These are phyloP conservation scores for Anthoscopus minutus DNA, from an alignment of 2,113 vertebrate genomes.

Conservation along the genomic window DNA sequence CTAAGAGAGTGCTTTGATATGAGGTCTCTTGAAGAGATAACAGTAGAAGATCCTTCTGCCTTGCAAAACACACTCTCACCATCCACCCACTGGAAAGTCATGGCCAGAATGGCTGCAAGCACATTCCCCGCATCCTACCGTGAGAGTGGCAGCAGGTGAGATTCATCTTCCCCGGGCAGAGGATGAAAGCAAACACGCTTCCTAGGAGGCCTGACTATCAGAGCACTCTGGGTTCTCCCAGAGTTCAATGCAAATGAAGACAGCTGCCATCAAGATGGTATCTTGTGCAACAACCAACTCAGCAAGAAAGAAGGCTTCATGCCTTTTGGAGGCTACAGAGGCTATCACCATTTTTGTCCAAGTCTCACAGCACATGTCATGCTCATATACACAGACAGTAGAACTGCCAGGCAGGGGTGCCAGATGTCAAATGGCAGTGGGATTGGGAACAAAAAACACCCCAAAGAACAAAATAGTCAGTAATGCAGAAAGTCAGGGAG, in stretches of 20 bases:
- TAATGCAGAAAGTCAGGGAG: background rate
- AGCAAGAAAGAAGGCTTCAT: background rate
- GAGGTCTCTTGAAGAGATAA: background rate
- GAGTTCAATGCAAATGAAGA: slow-evolving; percentile 1
- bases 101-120: background rate
- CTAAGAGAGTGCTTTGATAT: background rate
- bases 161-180: background rate
- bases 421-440: background rate
- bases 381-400: background rate
- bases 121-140: background rate
- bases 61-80: background rate
- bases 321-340: background rate
- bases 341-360: background rate
- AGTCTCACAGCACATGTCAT: background rate
- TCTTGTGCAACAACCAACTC: background rate
- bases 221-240: background rate
- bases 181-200: background rate
- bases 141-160: background rate
- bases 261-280: background rate
- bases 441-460: background rate
- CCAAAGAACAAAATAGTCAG: background rate
- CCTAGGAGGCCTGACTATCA: background rate
- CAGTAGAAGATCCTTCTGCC: background rate
- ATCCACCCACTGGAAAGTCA: background rate
- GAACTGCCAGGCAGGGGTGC: background rate